Evolutionary conservation across 2,888 invertebrate species (phyloP), one percentile per base, ranked within the genome.

Genomic region (Halictus quadricinctus): DNA sequence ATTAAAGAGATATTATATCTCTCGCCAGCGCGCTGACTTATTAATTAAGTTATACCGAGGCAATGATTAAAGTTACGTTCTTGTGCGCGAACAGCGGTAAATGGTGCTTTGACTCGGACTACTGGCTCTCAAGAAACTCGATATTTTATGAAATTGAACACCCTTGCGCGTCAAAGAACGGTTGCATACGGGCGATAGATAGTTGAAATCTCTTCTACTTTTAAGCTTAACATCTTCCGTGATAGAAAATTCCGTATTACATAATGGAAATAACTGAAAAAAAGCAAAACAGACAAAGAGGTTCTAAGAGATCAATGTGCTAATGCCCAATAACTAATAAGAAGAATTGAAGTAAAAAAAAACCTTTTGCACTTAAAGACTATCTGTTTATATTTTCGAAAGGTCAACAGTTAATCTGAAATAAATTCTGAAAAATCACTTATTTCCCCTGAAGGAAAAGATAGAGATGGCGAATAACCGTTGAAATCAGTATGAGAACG

Each of bases 101-200:
- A 69, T n/a, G 77, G 50, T 50, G 13, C 50, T 77, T 77, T 43
- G 69, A 54, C 25, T 77, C 18, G 3, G 18, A 25, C 48, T 69
- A 25, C n/a, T n/a, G 25, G n/a, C 41, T 70, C 25, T 18, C 12
- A 50, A 43, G 25, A 50, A 76, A 50, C 36, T 50, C 36, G 50
- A 54, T 77, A 69, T 69, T 77, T 77, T 69, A 69, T 25, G 18
- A 77, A 77, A 77, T 66, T 76, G n/a, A 50, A 76, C 36, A 48
- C 43, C 29, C 21, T 12, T 48, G 18, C 1, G 10, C n/a, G 15
- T 50, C 66, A 48, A 66, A 36, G 66, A 25, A 60, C 12, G 18
- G 58, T 58, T n/a, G 10, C n/a, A n/a, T 58, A n/a, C 4, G 3
- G 10, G n/a, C 2, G 58, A 58, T 58, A 58, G 10, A n/a, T n/a